Evolutionary conservation across 2,113 vertebrate species (phyloP), one percentile per base, ranked within the genome.

Genomic region (Scomber colias): DNA sequence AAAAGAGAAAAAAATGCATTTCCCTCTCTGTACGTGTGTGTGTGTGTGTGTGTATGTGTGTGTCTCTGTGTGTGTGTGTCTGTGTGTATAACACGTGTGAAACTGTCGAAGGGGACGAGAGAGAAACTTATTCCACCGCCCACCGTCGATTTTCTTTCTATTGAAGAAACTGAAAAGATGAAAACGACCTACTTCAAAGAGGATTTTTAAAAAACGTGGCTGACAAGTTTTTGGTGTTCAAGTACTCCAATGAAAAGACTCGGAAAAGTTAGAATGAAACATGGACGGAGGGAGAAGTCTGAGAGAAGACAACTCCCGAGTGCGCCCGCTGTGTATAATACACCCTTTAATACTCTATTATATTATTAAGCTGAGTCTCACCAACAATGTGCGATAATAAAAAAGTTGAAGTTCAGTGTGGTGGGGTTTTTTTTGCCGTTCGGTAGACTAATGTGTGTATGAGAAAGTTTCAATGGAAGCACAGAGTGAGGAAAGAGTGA

Each of bases 391-490:
- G 81, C 62, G 71, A 73, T 53, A 81, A 57, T 21, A 21, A 21
- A 21, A 83, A 85, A 86, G 80, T 87, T 77, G 60, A 51, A 78
- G 57, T 62, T 62, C 4, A 16, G n/a, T 21, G 48, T 49, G 35
- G 21, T 21, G 7, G 35, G 24, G 24, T 1, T 53, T 44, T 59
- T 54, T 30, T 19, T 46, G 27, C 3, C 31, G 8, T 70, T 24
- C 35, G 12, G 12, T 16, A 15, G 12, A 24, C 7, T n/a, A 79
- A 27, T 6, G 68, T 77, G 83, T 35, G 72, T 69, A 0, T 70
- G 21, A 21, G 60, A 85, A 73, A 83, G 83, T 82, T 88, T 84
- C 67, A 83, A 74, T 84, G 80, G 75, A 64, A 77, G 63, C 53
- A 72, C 75, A 78, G 53, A 74, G 45, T 45, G 62, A 74, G 73